Evolutionary conservation across 2,113 vertebrate species (phyloP), one percentile per base, ranked within the genome.

Genomic region (Myotis davidii): DNA sequence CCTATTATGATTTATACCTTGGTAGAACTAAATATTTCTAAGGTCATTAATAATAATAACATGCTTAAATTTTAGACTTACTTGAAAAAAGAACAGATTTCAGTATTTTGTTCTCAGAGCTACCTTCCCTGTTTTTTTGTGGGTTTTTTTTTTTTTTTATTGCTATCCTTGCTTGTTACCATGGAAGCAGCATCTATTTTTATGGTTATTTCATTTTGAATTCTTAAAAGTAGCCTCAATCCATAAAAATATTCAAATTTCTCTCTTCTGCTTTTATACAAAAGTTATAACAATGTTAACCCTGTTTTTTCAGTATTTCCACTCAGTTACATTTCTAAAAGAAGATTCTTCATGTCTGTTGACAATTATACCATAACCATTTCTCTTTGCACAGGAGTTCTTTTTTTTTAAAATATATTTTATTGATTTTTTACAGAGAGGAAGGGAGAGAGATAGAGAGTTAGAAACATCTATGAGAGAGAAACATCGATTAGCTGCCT

Each of bases 141-240:
- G 4, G 16, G 14, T 54, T 6, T 17, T 70, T 82, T n/a, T 34
- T 76, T 76, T n/a, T 34, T 77, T 77, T 50, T n/a, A n/a, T 20
- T 73, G 74, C 69, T 83, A 5, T 79, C 59, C 70, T 73, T 11
- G 45, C 17, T 16, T 13, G 77, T 97, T 97, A 6, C 91, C 81
- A 67, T 97, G 88, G 96, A 86, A 65, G 74, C 85, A 76, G 5
- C 25, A 21, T 89, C 94, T 76, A 82, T 93, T 92, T 64, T 94
- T 82, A 92, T 34, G 3, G 17, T 92, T 78, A 67, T 34, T 27
- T 91, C 54, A 59, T 79, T 93, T 83, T 85, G 20, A 79, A 90
- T 64, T 88, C 92, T 97, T 94, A 27, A 32, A 95, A 23, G 34
- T 83, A 69, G 10, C 52, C 78, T 34, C 12, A 94, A 20, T 8